phyloP scores from a whole-genome alignment of 2,888 invertebrate genomes.

The Liopterus haemorrhoidalis region DNA sequence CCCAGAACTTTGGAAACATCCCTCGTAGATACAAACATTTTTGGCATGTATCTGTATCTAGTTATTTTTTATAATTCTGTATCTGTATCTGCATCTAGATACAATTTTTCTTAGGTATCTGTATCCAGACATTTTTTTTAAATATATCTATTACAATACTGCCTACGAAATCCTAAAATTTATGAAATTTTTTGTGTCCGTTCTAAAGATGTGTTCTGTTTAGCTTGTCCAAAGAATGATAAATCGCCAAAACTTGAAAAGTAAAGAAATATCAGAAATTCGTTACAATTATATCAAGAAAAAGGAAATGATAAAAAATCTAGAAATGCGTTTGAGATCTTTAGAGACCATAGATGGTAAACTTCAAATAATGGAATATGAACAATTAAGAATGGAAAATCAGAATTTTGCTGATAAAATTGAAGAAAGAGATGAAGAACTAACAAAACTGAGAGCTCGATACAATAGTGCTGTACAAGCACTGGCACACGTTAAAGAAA shows the following conservation, averaged over 20 bases:
- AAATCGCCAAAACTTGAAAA: conserved; percentile 35
- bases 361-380: conserved; percentile 51
- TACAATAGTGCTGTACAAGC: conserved; percentile 48
- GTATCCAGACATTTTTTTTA: too few relatives aligned
- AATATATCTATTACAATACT: too few relatives aligned
- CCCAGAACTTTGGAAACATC: too few relatives aligned
- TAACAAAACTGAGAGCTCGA: conserved; percentile 46
- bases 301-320: conserved; percentile 38
- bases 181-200: not conserved
- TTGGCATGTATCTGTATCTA: too few relatives aligned
- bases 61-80: too few relatives aligned
- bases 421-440: conserved; percentile 52
- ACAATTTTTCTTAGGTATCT: too few relatives aligned
- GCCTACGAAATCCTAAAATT: too few relatives aligned
- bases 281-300: conserved; percentile 39
- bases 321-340: conserved; percentile 36
- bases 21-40: too few relatives aligned
- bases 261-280: conserved; percentile 36
- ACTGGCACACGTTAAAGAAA: conserved; percentile 51
- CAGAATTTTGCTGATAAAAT: conserved; percentile 51
- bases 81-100: too few relatives aligned
- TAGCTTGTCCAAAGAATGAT: conserved; percentile 37
- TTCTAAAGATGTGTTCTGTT: conserved; percentile 6
- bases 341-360: conserved; percentile 49
- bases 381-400: conserved; percentile 52